Evolutionary conservation across 2,888 invertebrate genomes (phyloP).

Genomic region (Mythimna albipuncta): DNA sequence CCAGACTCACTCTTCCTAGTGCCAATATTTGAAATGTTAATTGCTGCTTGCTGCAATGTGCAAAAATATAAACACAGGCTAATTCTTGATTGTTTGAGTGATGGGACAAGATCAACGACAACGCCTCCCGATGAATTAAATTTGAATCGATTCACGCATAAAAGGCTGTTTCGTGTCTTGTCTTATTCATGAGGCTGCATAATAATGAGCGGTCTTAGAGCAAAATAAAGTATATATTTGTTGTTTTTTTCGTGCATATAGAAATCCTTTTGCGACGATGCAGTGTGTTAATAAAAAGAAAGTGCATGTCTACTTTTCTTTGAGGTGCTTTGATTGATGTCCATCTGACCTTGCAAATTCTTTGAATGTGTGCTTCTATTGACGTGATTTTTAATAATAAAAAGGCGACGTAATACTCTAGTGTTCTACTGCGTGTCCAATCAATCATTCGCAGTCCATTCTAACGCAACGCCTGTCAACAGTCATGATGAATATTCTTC

Average conservation of each 20-base stretch:
- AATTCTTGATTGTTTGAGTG: constrained; percentile 60
- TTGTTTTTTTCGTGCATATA: constrained; percentile 43
- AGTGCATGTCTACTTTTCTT: constrained; percentile 47
- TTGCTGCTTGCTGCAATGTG: no score
- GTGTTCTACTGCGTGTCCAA: constrained; percentile 73
- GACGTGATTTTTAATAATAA: constrained; percentile 50
- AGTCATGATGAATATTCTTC: constrained; percentile 77
- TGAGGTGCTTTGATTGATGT: constrained; percentile 65
- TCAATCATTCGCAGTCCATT: constrained; percentile 74
- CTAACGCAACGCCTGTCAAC: constrained; percentile 77
- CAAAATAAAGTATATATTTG: constrained; percentile 58
- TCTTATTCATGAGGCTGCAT: constrained; percentile 70
- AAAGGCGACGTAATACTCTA: constrained; percentile 65
- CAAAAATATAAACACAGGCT: no score
- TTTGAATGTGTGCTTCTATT: constrained; percentile 50
- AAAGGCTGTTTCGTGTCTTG: constrained; percentile 68
- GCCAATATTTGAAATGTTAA: no score
- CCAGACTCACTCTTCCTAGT: no score
- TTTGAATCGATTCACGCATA: constrained; percentile 67
- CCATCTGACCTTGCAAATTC: constrained; percentile 63
- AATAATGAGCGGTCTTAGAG: constrained; percentile 62
- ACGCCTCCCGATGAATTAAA: constrained; percentile 62
- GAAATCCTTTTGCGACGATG: constrained; percentile 46
- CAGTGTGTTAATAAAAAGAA: constrained; percentile 51
- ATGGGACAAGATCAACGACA: constrained; percentile 58